Percentiles rank a stretch among this genome's conserved stretches.
These are phyloP conservation scores for Rutpela maculata DNA, from an alignment of 2,888 invertebrate genomes.

Conservation along the genomic window DNA sequence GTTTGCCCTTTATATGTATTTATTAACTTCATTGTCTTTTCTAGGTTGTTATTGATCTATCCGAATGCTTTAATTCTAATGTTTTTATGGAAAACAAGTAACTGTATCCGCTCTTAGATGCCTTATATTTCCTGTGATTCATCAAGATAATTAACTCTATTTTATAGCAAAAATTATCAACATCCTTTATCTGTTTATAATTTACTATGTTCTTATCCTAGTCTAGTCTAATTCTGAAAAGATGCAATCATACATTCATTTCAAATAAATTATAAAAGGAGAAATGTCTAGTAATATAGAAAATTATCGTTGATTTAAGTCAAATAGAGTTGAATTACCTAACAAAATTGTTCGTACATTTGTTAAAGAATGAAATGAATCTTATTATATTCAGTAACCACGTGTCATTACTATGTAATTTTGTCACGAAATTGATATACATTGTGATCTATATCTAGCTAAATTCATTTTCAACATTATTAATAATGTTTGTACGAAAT, in stretches of 20 bases:
- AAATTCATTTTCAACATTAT: too few species aligned
- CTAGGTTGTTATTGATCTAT: background rate
- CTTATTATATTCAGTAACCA: too few species aligned
- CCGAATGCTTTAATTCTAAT: background rate
- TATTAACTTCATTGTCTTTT: background rate
- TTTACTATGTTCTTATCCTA: background rate
- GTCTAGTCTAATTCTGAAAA: background rate
- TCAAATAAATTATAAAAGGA: background rate
- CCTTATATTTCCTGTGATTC: background rate
- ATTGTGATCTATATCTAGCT: too few species aligned
- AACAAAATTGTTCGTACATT: too few species aligned
- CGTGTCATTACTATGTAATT: too few species aligned
- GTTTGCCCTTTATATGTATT: background rate
- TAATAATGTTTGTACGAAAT: too few species aligned
- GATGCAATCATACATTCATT: background rate
- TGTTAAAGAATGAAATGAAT: too few species aligned
- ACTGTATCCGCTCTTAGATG: background rate
- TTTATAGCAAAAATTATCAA: background rate
- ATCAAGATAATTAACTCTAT: slow-evolving; percentile 2
- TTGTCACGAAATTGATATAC: too few species aligned
- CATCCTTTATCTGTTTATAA: background rate
- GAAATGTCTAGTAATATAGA: background rate
- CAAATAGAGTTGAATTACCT: too few species aligned
- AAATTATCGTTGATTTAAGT: background rate
- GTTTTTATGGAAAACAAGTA: background rate